Base-by-base conservation (phyloP, 2,113 vertebrate genomes). In the Indri indri region DNA sequence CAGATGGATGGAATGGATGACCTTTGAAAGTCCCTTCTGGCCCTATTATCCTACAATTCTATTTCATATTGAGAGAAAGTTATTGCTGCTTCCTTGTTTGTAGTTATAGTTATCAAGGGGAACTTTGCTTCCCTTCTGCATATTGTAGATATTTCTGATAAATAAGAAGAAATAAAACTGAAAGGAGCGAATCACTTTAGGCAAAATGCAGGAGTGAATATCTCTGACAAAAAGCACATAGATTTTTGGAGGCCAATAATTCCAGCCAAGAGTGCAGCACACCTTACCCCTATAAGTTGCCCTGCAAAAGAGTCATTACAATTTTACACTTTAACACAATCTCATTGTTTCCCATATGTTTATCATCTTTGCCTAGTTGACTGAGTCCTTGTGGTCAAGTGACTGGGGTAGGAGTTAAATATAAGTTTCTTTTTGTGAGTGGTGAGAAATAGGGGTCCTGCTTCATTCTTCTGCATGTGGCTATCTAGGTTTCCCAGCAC, bases 21-120 rank as follows among this genome's bases (percentile, higher is more conserved):
- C 87, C 83, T 85, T 82, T 42, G 68, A 93, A 96, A 93, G 79
- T 94, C 91, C 94, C 74, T 88, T 88, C 74, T 81, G 59, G 70
- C 23, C 86, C 40, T 94, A 81, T 95, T 91, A 94, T 87, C 40
- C 61, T 89, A 65, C 20, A 80, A 30, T 42, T 96, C 61, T 86
- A 45, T 66, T 91, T 93, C 70, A 57, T n/a, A 50, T 52, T n/a
- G 42, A 93, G 34, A 93, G 40, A 93, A 86, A 92, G n/a, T 81
- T 91, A 89, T 84, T 74, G 18, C 40, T 65, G 17, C 23, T 87
- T 92, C 86, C 73, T 45, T 96, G n/a, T 95, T 95, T 96, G 32
- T 93, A 84, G 77, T 90, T 94, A 70, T 17, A 89, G 59, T 94
- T 81, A 87, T 79, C 20, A 50, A 91, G 71, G 25, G 89, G 34